Evolutionary conservation across 2,113 vertebrate genomes (phyloP), one percentile per base, ranked within the genome.

Genomic region (Ophthalmolycus amberensis): DNA sequence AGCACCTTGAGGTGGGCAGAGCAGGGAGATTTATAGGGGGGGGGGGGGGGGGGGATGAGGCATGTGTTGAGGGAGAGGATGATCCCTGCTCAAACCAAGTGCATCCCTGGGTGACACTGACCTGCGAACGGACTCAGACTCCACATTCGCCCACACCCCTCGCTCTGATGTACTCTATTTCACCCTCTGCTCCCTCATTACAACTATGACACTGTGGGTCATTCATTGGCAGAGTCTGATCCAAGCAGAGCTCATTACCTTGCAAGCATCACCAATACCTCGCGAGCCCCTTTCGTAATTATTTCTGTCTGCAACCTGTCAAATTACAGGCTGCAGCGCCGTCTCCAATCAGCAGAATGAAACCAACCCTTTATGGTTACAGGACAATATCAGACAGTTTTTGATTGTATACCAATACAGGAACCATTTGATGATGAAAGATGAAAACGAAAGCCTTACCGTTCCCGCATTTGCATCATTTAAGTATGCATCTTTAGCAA

Each of bases 251-350:
- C 56, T 83, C 62, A 76, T 82, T 76, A 84, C 58, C 25, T 56
- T 65, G 32, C 56, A 68, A 18, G 38, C 32, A 14, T 50, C n/a
- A 22, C 58, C 63, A 79, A 79, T 62, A 63, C 25, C 14, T 14
- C 50, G 52, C 40, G 12, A 9, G 38, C 6, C 37, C 16, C 50
- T 18, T 20, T 62, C 6, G 34, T 70, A 85, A 92, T 88, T 83
- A 86, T 83, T 62, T 69, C 40, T 74, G 71, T 66, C 58, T 74
- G 65, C 46, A 64, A 66, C 50, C 15, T 59, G 37, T 84, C 38
- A 87, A 84, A 89, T 86, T 87, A 85, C 46, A 82, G 85, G 64
- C 75, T 76, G 64, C 56, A 64, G 68, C 64, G 67, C 9, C 27
- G 58, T 71, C 34, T 0, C 63, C 78, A 81, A 90, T 80, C 73